Evolutionary conservation across 2,113 vertebrate genomes (phyloP).

Genomic region (Chinchilla lanigera): DNA sequence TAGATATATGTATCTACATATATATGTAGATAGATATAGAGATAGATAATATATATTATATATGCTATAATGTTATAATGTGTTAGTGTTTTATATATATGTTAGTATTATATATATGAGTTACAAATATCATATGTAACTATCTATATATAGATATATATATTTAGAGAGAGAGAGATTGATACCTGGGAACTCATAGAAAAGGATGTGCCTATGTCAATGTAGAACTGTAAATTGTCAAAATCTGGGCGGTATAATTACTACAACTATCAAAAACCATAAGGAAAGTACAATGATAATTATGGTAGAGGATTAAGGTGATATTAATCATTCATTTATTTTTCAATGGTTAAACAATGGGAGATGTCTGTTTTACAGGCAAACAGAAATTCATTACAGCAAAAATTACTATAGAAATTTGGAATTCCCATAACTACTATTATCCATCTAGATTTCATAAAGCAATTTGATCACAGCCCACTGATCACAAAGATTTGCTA

Average conservation of each 20-base stretch:
- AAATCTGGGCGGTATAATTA: neutral
- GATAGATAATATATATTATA: too few species aligned
- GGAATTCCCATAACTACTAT: neutral
- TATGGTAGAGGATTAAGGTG: neutral
- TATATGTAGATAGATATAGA: too few species aligned
- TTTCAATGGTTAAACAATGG: neutral
- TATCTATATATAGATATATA: too few species aligned
- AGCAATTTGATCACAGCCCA: neutral
- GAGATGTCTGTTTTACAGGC: neutral
- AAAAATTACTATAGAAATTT: neutral
- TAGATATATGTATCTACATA: too few species aligned
- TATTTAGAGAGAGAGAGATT: neutral
- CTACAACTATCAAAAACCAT: neutral
- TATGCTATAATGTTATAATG: too few species aligned
- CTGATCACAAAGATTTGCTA: neutral
- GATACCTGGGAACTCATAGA: neutral
- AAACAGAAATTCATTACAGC: neutral
- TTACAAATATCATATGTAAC: too few species aligned
- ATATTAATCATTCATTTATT: slow-evolving; percentile 21
- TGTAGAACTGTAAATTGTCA: neutral
- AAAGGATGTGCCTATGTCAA: neutral
- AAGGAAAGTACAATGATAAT: neutral
- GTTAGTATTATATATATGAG: too few species aligned
- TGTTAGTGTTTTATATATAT: too few species aligned
- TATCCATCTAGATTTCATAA: slow-evolving; percentile 1